Base-by-base conservation (phyloP, 2,113 vertebrate species). In the Nanorana parkeri region DNA sequence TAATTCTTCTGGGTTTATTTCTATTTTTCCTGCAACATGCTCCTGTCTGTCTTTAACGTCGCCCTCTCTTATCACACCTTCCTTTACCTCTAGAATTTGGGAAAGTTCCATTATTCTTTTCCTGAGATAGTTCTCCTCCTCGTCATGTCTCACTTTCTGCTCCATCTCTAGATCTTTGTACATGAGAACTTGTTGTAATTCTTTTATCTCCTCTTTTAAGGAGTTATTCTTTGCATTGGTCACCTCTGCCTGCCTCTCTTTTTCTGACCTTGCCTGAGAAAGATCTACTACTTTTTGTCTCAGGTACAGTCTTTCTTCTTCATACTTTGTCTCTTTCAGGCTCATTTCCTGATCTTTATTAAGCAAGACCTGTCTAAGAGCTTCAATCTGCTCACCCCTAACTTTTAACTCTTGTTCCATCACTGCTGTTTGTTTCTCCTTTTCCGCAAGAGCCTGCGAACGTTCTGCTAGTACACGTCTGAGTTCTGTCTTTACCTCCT, bases 381-480 rank as follows among this genome's bases (percentile, higher is more conserved):
- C 55, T 65, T 7, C 41, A 23, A 54, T 54, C 20, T 81, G 11
- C 28, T 65, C 58, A 19, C 16, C 47, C 23, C 63, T 24, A 29
- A 0, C 5, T 54, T 17, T 55, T 4, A 52, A n/a, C 36, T 80
- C 54, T 28, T 6, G 20, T 20, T 29, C 29, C 54, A 67, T 69
- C 1, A 63, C 66, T 52, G 74, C 16, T 26, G 8, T 28, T n/a
- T 36, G 1, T 26, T 11, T 26, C 21, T 68, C 52, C 47, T 83
- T 80, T 1, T 79, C 56, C 56, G 66, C 1, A 17, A 21, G n/a
- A 63, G 16, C 3, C 11, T 80, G 56, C 20, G 77, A 75, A 41
- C 60, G 16, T 77, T 79, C 52, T 2, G 65, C 24, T 1, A 64
- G 8, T 7, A 74, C 77, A 17, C 77, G 77, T 80, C 68, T 36